Percentiles rank a stretch among this genome's conserved stretches.
phyloP scores from a whole-genome alignment of 2,113 vertebrate genomes.

The Bubalus kerabau region DNA sequence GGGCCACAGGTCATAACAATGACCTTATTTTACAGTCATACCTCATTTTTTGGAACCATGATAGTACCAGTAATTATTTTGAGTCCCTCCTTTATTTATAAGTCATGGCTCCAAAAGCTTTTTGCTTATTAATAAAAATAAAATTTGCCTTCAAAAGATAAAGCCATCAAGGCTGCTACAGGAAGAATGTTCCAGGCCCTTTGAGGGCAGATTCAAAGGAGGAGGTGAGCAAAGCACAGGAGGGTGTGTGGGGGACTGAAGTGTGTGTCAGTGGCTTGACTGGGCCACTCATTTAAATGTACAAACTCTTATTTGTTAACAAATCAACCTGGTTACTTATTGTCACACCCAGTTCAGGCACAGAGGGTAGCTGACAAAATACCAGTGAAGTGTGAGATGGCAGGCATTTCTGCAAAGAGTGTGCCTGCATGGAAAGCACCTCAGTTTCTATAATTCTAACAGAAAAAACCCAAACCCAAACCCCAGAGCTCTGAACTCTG shows the following conservation, averaged over 20 bases:
- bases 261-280: not conserved
- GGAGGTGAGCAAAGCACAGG: not conserved
- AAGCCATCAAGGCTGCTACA: not conserved
- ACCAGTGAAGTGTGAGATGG: not conserved
- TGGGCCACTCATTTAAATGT: not conserved
- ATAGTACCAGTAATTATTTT: not conserved
- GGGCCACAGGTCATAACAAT: not conserved
- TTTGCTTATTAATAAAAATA: constrained; percentile 10
- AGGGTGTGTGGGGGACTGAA: not conserved
- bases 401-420: not conserved
- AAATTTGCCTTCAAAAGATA: constrained; percentile 14
- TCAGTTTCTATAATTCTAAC: not conserved
- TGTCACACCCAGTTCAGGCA: not conserved
- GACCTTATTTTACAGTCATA: not conserved
- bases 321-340: not conserved
- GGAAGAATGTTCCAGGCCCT: not conserved
- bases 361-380: not conserved
- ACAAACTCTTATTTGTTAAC: not conserved
- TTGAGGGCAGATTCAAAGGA: constrained; percentile 4
- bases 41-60: constrained; percentile 28
- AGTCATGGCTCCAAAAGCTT: not conserved
- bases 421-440: not conserved
- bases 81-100: not conserved
- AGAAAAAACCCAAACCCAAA: not conserved
- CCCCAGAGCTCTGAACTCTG: not conserved